Evolutionary conservation across 2,113 vertebrate species (phyloP).

Genomic region (Callospermophilus lateralis): DNA sequence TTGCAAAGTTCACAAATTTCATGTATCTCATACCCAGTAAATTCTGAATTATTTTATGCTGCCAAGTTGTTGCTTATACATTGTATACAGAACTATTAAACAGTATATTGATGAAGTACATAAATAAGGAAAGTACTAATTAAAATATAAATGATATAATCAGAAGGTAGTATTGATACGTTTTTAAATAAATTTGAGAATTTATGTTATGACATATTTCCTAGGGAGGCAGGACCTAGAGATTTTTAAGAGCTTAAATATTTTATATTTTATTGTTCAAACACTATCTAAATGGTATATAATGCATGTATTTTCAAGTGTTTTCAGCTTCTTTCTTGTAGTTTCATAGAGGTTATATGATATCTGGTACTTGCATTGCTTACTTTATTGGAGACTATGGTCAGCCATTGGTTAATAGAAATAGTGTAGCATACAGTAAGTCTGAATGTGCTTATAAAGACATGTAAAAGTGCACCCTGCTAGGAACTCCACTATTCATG

Average conservation of each 20-base stretch:
- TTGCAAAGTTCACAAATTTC: neutral
- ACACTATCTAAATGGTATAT: neutral
- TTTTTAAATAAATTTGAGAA: constrained; percentile 22
- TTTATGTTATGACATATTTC: neutral
- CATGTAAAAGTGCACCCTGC: constrained; percentile 89
- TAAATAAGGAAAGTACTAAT: neutral
- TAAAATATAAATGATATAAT: constrained; percentile 20
- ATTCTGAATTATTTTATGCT: constrained; percentile 5
- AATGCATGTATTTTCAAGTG: neutral
- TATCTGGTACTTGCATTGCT: constrained; percentile 74
- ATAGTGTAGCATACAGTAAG: constrained; percentile 81
- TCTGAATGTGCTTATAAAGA: constrained; percentile 87
- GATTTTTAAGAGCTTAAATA: neutral
- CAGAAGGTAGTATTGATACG: neutral
- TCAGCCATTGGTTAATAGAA: constrained; percentile 78
- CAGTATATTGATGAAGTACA: neutral
- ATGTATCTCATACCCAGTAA: neutral
- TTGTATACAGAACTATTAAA: neutral
- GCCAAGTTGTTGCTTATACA: neutral
- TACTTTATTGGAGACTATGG: constrained; percentile 66
- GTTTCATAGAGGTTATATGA: constrained; percentile 60
- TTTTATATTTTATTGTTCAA: neutral
- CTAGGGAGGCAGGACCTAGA: neutral
- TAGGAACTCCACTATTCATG: constrained; percentile 87
- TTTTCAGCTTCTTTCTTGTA: neutral